A percentile compares a stretch with the other conserved stretches of the same genome.
Conservation (phyloP, 2,888 invertebrate species). For the Hirtodrosophila alboralis region DNA sequence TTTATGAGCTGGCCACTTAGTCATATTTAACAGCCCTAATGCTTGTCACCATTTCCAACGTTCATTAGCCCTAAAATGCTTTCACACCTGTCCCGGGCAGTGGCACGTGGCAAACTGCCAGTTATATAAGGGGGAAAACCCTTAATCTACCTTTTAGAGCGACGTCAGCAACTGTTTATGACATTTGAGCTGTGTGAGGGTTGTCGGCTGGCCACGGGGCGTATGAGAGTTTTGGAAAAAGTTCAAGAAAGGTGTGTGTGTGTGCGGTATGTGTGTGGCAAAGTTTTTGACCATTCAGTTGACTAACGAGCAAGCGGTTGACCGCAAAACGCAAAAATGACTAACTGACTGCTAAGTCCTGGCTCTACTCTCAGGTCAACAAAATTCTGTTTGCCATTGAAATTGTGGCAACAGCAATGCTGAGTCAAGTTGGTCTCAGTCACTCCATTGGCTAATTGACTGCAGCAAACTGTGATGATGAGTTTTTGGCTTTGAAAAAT, state of each 20-base stretch:
- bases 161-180: conserved; percentile 37
- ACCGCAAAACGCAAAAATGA: conserved; percentile 59
- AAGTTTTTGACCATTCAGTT: conserved; percentile 38
- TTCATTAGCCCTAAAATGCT: too few species aligned
- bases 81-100: too few species aligned
- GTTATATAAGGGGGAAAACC: conserved; percentile 6
- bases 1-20: too few species aligned
- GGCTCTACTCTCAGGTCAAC: conserved; percentile 5
- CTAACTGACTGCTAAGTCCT: conserved; percentile 31
- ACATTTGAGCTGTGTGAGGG: conserved; percentile 33
- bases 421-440: conserved; percentile 16
- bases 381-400: conserved; percentile 18
- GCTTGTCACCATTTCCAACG: too few species aligned
- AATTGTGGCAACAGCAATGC: conserved; percentile 20
- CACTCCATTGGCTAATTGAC: conserved; percentile 25
- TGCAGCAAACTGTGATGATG: neutral
- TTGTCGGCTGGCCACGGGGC: conserved; percentile 10
- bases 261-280: conserved; percentile 2
- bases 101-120: conserved; percentile 22
- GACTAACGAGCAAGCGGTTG: conserved; percentile 50
- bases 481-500: conserved; percentile 4
- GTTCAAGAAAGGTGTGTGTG: neutral
- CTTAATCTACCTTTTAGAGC: conserved; percentile 28
- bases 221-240: conserved; percentile 13
- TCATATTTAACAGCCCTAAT: too few species aligned